Evolutionary conservation across 2,888 invertebrate genomes (phyloP), one percentile per base, ranked within the genome.

Genomic region (Cerceris rybyensis): DNA sequence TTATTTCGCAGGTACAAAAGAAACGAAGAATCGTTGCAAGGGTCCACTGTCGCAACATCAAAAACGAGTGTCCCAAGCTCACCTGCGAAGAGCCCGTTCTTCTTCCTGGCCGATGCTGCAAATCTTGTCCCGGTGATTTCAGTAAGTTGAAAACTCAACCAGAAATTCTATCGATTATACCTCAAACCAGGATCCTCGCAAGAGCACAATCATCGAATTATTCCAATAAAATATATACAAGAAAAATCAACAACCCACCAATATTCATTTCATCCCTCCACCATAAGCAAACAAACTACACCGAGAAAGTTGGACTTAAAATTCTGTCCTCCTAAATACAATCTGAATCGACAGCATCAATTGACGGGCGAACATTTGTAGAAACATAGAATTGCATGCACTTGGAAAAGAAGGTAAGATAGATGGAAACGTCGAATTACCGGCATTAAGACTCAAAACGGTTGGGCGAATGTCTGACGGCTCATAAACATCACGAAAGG

Each of bases 1-100:
- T 61, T 9, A 65, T 41, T 11, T 75, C 80, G 70, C 93, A 98
- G 98, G 95, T 97, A 82, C 97, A 97, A 92, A 97, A 97, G 93
- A 98, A 98, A 91, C 94, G 97, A 50, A 94, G 97, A 80, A 96
- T 98, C 87, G 96, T 97, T 77, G 98, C 98, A n/a, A 95, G 96
- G 90, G 97, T 98, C 41, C 96, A 96, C 87, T 98, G 98, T 92
- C 95, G 96, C 85, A 98, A 98, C 92, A 97, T 98, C 83, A 98
- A 98, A 93, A 96, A 96, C 90, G 97, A 98, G 90, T 98, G 98
- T 90, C 98, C 98, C 7, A 96, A 96, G 88, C 96, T 97, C 16
- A 95, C 95, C 16, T 98, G 98, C 92, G 96, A 96, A 80, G 96
- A 97, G 86, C 98, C 98, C 0, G 96, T 97, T 54, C 94, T 97